phyloP scores from a whole-genome alignment of 2,797 vertebrate species.

The Hipposideros larvatus region DNA sequence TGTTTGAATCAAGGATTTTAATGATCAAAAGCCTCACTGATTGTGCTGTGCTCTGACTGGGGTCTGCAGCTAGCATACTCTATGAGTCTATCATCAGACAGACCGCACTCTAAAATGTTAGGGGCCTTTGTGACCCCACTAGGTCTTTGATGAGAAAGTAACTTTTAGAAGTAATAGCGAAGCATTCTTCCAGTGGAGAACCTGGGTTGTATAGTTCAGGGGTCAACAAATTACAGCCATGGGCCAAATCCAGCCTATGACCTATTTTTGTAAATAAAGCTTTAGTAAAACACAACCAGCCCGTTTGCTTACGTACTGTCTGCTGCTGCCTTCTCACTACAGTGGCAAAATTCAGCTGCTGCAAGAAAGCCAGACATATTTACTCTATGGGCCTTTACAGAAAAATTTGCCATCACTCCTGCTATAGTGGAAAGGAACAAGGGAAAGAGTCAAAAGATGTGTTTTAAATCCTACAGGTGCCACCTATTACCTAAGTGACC shows the following conservation, averaged over 20 bases:
- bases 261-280: slow-evolving; percentile 5
- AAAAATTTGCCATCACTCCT: neutral
- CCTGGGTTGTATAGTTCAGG: neutral
- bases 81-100: neutral
- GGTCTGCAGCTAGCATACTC: neutral
- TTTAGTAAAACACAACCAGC: neutral
- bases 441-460: neutral
- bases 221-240: neutral
- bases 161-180: neutral
- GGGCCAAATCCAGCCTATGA: neutral
- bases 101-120: neutral
- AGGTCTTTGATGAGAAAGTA: neutral
- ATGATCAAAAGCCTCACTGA: neutral
- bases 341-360: neutral
- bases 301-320: neutral
- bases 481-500: neutral
- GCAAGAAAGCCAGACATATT: neutral
- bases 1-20: neutral
- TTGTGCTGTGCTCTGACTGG: neutral
- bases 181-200: neutral
- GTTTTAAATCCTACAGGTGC: neutral
- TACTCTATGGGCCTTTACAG: neutral
- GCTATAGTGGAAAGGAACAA: neutral
- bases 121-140: neutral
- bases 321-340: neutral